Conservation (phyloP, 2,888 invertebrate genomes). For the Brenthis ino region DNA sequence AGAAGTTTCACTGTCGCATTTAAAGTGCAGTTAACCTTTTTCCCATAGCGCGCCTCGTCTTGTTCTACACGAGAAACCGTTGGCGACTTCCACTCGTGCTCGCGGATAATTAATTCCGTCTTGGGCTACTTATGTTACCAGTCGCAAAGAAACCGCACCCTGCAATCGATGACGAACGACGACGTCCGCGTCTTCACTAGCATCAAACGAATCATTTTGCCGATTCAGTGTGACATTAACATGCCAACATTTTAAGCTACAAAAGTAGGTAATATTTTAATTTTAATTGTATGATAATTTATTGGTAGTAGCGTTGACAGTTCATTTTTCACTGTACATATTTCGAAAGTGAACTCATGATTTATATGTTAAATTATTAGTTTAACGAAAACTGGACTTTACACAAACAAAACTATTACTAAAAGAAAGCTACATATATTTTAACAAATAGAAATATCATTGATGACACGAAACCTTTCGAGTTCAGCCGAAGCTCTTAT, state of each 20-base stretch:
- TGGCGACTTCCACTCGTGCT: slow-evolving; percentile 58
- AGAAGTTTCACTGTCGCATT: slow-evolving; percentile 39
- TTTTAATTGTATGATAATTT: slow-evolving; percentile 37
- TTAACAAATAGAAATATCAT: background rate
- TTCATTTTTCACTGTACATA: slow-evolving; percentile 37
- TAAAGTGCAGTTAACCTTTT: slow-evolving; percentile 65
- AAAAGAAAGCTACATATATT: too few species aligned
- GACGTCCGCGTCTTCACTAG: slow-evolving; percentile 64
- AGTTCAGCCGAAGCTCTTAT: slow-evolving; percentile 31
- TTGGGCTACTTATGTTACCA: slow-evolving; percentile 72
- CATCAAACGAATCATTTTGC: slow-evolving; percentile 40
- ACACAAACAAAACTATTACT: too few species aligned
- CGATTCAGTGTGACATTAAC: slow-evolving; percentile 11
- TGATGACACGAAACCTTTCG: slow-evolving; percentile 31
- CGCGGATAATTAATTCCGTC: slow-evolving; percentile 74
- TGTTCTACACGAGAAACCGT: slow-evolving; percentile 78
- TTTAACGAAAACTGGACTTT: slow-evolving; percentile 10
- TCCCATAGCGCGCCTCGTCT: slow-evolving; percentile 66
- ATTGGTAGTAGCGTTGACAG: slow-evolving; percentile 31
- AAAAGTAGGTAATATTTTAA: slow-evolving; percentile 18
- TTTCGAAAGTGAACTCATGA: slow-evolving; percentile 26
- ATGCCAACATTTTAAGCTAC: background rate
- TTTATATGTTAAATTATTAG: slow-evolving; percentile 31
- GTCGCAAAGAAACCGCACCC: slow-evolving; percentile 67
- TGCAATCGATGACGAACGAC: slow-evolving; percentile 62